Evolutionary conservation across 1,140 invertebrate species (phyloP).

Genomic region (Lasaia peninsularis): DNA sequence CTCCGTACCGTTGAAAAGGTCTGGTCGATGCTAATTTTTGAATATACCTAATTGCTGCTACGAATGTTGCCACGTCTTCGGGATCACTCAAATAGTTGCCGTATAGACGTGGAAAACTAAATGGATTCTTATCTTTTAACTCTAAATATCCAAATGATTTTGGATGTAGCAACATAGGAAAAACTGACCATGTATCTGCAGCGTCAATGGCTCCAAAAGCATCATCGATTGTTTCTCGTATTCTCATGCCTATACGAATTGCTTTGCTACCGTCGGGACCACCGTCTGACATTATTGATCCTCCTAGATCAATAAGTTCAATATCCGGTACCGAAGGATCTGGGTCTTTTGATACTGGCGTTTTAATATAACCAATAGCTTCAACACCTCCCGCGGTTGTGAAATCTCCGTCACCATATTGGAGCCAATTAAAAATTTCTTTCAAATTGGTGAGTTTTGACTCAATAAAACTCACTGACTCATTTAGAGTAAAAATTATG

Average conservation of each 20-base stretch:
- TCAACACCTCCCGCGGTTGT: conserved; percentile 78
- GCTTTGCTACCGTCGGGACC: conserved; percentile 74
- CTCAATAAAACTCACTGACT: conserved; percentile 62
- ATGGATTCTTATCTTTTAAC: conserved; percentile 79
- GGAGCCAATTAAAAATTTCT: conserved; percentile 52
- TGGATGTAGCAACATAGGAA: conserved; percentile 79
- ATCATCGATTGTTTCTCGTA: conserved; percentile 78
- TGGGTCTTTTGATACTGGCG: conserved; percentile 76
- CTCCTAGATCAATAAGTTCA: conserved; percentile 79
- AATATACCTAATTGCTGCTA: conserved; percentile 71
- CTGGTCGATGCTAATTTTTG: conserved; percentile 62
- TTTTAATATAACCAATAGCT: conserved; percentile 82
- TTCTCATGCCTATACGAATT: conserved; percentile 77
- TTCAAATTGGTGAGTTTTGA: conserved; percentile 30
- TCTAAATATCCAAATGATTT: conserved; percentile 80
- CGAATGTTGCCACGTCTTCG: conserved; percentile 71
- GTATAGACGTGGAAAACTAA: conserved; percentile 81
- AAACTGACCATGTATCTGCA: conserved; percentile 68
- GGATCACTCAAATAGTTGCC: conserved; percentile 80
- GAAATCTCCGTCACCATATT: conserved; percentile 67
- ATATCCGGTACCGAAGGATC: conserved; percentile 79
- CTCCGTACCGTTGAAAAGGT: conserved; percentile 70
- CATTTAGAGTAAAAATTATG: conserved; percentile 78
- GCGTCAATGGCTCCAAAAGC: conserved; percentile 77
- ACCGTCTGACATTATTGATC: conserved; percentile 79